Conservation (phyloP, 2,113 vertebrate genomes). For the Oxyruncus cristatus region DNA sequence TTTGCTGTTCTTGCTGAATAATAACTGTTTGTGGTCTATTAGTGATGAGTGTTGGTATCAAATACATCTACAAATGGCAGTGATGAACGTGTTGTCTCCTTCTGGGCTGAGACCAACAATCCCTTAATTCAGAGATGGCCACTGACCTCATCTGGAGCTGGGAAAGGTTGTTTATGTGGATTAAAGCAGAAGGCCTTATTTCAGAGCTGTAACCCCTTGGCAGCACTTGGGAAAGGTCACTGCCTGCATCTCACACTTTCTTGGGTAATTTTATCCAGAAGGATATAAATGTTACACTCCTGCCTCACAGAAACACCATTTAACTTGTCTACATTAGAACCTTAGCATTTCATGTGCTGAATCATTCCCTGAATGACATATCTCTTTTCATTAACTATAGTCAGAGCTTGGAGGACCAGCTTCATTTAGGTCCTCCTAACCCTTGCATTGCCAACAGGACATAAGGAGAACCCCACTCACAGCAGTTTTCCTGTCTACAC, state of each 20-base stretch:
- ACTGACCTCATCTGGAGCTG: neutral
- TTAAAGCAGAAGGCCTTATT: neutral
- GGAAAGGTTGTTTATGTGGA: neutral
- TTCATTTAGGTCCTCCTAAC: neutral
- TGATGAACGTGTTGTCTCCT: neutral
- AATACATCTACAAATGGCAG: neutral
- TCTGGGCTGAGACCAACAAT: neutral
- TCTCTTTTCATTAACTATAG: constrained; percentile 19
- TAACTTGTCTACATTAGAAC: neutral
- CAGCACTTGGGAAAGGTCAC: constrained; percentile 28
- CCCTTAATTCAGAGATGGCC: neutral
- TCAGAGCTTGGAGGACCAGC: neutral
- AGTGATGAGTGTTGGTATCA: neutral
- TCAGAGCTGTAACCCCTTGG: constrained; percentile 16
- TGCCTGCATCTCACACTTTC: neutral
- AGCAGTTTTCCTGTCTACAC: neutral
- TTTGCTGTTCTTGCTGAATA: neutral
- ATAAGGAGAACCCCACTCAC: neutral
- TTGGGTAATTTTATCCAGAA: neutral
- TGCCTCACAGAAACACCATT: neutral
- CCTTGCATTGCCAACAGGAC: neutral
- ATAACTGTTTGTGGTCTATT: neutral
- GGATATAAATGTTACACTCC: neutral
- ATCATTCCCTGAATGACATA: neutral
- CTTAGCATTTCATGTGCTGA: neutral